phyloP scores from a whole-genome alignment of 1,140 invertebrate species.

The Pseudomyrmex sp. region DNA sequence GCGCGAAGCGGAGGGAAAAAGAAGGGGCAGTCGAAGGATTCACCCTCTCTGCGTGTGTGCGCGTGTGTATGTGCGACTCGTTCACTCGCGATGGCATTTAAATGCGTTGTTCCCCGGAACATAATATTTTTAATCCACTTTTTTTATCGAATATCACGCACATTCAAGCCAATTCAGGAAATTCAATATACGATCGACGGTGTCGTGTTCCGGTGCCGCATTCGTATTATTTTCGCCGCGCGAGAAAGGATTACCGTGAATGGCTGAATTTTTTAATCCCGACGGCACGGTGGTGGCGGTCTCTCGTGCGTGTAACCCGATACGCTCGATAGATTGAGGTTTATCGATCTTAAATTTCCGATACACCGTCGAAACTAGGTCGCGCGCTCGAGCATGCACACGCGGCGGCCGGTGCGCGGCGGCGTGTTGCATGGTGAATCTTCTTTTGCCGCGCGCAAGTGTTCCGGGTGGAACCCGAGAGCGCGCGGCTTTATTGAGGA shows the following conservation, averaged over 20 bases:
- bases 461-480: conserved; percentile 49
- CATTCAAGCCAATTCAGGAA: conserved; percentile 81
- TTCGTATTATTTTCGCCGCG: conserved; percentile 82
- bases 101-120: conserved; percentile 75
- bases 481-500: conserved; percentile 47
- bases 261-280: conserved; percentile 83
- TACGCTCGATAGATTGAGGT: conserved; percentile 79
- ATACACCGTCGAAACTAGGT: conserved; percentile 79
- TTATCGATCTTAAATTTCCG: conserved; percentile 85
- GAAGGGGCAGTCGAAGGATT: conserved; percentile 7
- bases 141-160: conserved; percentile 79
- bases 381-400: conserved; percentile 56
- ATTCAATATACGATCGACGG: conserved; percentile 81
- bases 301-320: conserved; percentile 78
- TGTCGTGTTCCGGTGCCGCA: conserved; percentile 78
- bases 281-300: conserved; percentile 54
- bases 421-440: conserved; percentile 34
- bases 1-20: not conserved
- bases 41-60: not conserved
- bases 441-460: conserved; percentile 48
- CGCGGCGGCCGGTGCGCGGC: too few relatives aligned
- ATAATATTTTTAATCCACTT: conserved; percentile 82
- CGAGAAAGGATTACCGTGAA: conserved; percentile 81
- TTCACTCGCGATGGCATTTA: conserved; percentile 63
- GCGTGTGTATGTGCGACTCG: not conserved